Percentiles rank a stretch among this genome's conserved stretches.
These are phyloP conservation scores for Clivina fossor DNA, from an alignment of 2,888 invertebrate species.

Conservation along the genomic window DNA sequence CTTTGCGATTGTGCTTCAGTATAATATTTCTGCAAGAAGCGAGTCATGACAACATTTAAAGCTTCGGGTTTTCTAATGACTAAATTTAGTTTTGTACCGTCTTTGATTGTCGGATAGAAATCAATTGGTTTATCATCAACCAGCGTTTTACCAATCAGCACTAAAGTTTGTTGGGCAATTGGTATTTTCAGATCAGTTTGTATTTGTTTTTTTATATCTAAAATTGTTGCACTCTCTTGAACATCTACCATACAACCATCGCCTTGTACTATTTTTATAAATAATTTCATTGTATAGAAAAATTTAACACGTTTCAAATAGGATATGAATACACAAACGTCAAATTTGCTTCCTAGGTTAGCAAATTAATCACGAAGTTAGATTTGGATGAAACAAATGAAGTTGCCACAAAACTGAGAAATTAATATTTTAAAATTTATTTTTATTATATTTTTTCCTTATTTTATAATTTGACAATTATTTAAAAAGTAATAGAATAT, in stretches of 20 bases:
- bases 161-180: slow-evolving; percentile 67
- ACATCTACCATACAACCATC: slow-evolving; percentile 70
- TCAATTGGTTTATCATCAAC: slow-evolving; percentile 70
- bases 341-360: too few relatives aligned
- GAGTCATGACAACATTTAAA: slow-evolving; percentile 60
- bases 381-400: too few relatives aligned
- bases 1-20: slow-evolving; percentile 65
- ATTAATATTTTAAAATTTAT: too few relatives aligned
- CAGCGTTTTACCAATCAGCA: slow-evolving; percentile 70
- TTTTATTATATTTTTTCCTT: too few relatives aligned
- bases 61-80: slow-evolving; percentile 69
- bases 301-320: too few relatives aligned
- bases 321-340: too few relatives aligned
- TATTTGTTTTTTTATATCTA: slow-evolving; percentile 70
- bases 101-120: slow-evolving; percentile 71
- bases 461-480: too few relatives aligned
- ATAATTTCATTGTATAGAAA: slow-evolving; percentile 64
- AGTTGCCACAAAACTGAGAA: too few relatives aligned
- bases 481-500: too few relatives aligned
- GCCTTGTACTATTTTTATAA: slow-evolving; percentile 72
- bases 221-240: slow-evolving; percentile 60
- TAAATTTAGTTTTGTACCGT: slow-evolving; percentile 73
- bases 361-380: too few relatives aligned
- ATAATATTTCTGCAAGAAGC: slow-evolving; percentile 64
- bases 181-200: slow-evolving; percentile 66